These are phyloP conservation scores for Phylloscopus trochilus DNA, from an alignment of 2,113 vertebrate species.

Conservation along the genomic window DNA sequence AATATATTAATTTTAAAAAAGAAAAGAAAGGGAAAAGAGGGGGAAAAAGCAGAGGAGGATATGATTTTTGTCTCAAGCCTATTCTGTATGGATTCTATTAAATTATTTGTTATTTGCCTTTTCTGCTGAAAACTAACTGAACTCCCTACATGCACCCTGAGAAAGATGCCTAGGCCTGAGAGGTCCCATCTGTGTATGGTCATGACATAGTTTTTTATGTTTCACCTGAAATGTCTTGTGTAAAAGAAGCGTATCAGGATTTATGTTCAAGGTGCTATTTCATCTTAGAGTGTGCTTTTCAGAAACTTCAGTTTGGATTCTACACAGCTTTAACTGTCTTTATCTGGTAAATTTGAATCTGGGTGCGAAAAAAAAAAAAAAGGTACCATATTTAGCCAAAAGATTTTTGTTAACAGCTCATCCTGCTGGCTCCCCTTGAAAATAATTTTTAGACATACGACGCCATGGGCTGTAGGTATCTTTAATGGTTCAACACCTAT, in stretches of 20 bases:
- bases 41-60: neutral
- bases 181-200: neutral
- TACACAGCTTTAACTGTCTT: neutral
- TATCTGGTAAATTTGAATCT: neutral
- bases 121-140: neutral
- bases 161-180: neutral
- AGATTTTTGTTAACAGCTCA: neutral
- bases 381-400: neutral
- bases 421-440: accelerated
- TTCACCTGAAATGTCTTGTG: neutral
- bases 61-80: neutral
- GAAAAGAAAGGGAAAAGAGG: too few relatives aligned
- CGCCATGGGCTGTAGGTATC: neutral
- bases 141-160: neutral
- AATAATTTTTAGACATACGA: neutral
- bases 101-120: neutral
- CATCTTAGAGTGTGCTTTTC: neutral
- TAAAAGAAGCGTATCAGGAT: neutral
- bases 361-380: neutral
- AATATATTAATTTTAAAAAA: neutral
- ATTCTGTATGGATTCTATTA: neutral
- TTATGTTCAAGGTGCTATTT: neutral
- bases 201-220: neutral
- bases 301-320: neutral
- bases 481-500: neutral